phyloP scores from a whole-genome alignment of 2,888 invertebrate genomes.

The Cryptocephalus moraei region DNA sequence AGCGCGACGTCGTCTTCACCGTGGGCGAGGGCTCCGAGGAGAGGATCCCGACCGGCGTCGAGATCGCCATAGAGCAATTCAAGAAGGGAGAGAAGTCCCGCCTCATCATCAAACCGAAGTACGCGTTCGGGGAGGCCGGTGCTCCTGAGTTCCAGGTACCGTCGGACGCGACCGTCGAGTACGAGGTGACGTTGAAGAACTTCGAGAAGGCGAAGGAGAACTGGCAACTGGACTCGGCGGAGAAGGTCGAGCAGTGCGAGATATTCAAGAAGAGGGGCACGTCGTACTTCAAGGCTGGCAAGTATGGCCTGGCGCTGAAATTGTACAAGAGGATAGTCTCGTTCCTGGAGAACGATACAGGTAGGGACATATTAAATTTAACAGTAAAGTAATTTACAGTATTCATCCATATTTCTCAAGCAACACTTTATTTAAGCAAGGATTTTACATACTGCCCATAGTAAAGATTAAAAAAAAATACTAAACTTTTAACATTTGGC shows the following conservation, averaged over 20 bases:
- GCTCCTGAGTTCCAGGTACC: conserved; percentile 60
- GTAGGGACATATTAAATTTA: too few relatives aligned
- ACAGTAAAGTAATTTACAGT: too few relatives aligned
- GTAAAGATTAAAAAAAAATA: too few relatives aligned
- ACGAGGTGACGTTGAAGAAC: conserved; percentile 67
- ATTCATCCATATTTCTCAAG: too few relatives aligned
- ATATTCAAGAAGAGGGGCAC: conserved; percentile 87
- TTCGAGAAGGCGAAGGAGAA: conserved; percentile 77
- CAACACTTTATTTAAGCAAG: too few relatives aligned
- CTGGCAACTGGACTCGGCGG: conserved; percentile 71
- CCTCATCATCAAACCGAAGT: conserved; percentile 62
- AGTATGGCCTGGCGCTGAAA: conserved; percentile 68
- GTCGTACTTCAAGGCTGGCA: conserved; percentile 71
- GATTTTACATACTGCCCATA: too few relatives aligned
- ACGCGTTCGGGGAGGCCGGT: conserved; percentile 65
- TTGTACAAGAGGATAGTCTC: conserved; percentile 73
- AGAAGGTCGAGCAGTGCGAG: conserved; percentile 73
- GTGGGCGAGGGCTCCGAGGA: conserved; percentile 77
- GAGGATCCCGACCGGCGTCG: conserved; percentile 71
- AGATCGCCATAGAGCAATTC: conserved; percentile 72
- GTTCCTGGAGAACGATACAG: conserved; percentile 49
- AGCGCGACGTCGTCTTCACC: conserved; percentile 68
- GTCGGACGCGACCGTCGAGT: conserved; percentile 66
- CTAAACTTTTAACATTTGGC: too few relatives aligned
- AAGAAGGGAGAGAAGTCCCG: conserved; percentile 67